Conservation (phyloP, 2,888 invertebrate genomes). For the Lithodes maja region DNA sequence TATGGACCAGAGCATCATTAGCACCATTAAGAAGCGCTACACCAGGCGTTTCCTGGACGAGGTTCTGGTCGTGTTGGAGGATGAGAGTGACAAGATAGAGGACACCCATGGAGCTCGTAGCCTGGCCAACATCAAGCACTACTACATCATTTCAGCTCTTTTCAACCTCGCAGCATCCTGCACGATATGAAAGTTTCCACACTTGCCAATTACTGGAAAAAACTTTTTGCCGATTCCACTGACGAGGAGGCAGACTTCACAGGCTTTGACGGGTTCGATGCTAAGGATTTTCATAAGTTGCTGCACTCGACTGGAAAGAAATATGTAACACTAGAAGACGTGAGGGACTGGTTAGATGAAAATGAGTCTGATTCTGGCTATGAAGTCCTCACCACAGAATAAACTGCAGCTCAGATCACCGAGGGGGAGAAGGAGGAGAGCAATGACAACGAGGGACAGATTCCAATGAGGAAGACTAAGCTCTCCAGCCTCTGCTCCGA, state of each 20-base stretch:
- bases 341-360: no score
- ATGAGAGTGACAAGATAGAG: not conserved
- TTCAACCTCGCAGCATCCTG: not conserved
- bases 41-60: not conserved
- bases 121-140: not conserved
- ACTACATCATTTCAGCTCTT: not conserved
- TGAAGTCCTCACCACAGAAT: no score
- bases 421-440: no score
- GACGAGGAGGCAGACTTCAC: not conserved
- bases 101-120: not conserved
- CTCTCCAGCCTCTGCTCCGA: no score
- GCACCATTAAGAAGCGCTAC: not conserved
- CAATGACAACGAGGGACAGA: no score
- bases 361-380: no score
- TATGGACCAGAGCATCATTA: not conserved
- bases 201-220: constrained; percentile 17
- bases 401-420: no score
- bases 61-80: not conserved
- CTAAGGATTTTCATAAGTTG: no score
- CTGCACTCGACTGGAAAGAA: no score
- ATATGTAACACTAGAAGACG: no score
- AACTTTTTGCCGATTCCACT: not conserved
- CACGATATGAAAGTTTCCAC: constrained; percentile 4
- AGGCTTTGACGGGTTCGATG: no score
- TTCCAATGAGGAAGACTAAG: no score